Evolutionary conservation across 2,888 invertebrate species (phyloP), one percentile per base, ranked within the genome.

Genomic region (Dolomedes plantarius): DNA sequence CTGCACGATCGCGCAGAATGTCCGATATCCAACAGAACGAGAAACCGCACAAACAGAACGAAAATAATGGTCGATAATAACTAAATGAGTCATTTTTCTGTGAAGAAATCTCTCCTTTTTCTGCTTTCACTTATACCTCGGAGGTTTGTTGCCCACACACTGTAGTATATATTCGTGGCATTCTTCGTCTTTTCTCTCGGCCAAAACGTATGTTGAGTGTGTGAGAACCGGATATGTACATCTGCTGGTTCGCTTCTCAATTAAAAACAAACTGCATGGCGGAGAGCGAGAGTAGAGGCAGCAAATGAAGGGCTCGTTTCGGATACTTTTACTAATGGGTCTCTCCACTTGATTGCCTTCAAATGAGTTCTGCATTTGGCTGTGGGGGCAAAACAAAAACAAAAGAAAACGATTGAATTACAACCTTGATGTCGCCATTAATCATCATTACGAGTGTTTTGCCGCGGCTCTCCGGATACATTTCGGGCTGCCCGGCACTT

Each of bases 291-390:
- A 46, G 16, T 13, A 56, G 56, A 19, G 23, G 3, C 56, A 23
- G 5, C 56, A 46, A 23, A 56, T 56, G 56, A 23, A 46, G 23
- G 56, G 11, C 11, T 56, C 56, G 2, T 56, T 23, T 56, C 23
- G 23, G 23, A 56, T 56, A 56, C 56, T 23, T 56, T 56, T 56
- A 56, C 56, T 56, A 56, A 56, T 56, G 56, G 23, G 56, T 23
- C 56, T 56, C 56, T 56, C n/a, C 19, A 67, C 32, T 32, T 67
- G 67, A 67, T 67, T 67, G 67, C 67, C 67, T 67, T 67, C 67
- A 32, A 67, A 32, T 67, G 32, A 31, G 56, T 23, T 31, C 64
- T 11, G 64, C 29, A 46, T 46, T 16, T 16, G 41, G 41, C 41
- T 56, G 3, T 23, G 19, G 23, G 19, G 32, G 32, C 32, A 19